These are phyloP conservation scores for Anguilla pacifica DNA, from an alignment of 2,797 vertebrate genomes.

Conservation along the genomic window DNA sequence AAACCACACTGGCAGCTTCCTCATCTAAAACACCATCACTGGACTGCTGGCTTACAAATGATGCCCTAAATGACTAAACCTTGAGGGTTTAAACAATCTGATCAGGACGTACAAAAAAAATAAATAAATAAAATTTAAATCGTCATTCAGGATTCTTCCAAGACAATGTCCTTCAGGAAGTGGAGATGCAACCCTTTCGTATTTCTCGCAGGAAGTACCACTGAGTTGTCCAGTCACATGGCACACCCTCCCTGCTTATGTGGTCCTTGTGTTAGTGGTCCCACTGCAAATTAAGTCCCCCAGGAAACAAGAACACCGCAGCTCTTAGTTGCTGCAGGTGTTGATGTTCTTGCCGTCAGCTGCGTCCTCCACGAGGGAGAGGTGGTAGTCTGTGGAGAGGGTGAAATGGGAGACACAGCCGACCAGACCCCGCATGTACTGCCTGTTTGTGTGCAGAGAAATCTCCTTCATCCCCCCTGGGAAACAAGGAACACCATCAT, in stretches of 20 bases:
- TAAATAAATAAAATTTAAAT: slow-evolving; percentile 22
- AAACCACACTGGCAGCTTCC: background rate
- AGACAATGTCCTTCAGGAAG: slow-evolving; percentile 8
- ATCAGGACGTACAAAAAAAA: slow-evolving; percentile 1
- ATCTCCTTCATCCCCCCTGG: slow-evolving; percentile 96
- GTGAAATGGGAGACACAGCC: slow-evolving; percentile 97
- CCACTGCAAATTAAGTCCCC: background rate
- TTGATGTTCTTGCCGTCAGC: slow-evolving; percentile 96
- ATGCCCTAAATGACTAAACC: background rate
- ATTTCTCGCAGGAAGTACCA: background rate
- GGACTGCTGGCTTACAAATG: background rate
- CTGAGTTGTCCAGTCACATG: background rate
- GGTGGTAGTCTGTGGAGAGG: slow-evolving; percentile 91
- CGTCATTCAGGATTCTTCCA: slow-evolving; percentile 11
- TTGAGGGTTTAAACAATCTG: slow-evolving; percentile 15
- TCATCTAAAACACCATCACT: background rate
- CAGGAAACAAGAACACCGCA: slow-evolving; percentile 22
- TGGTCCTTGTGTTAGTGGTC: slow-evolving; percentile 9
- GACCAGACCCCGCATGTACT: slow-evolving; percentile 86
- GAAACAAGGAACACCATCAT: slow-evolving; percentile 30
- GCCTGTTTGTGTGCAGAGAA: slow-evolving; percentile 88
- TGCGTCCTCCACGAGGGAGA: slow-evolving; percentile 91
- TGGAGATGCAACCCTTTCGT: background rate
- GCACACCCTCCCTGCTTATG: background rate
- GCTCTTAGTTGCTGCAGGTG: slow-evolving; percentile 85